Evolutionary conservation across 35 echinoderm and acorn worm genomes (phyloP).

Genomic region (Strongylocentrotus purpuratus): DNA sequence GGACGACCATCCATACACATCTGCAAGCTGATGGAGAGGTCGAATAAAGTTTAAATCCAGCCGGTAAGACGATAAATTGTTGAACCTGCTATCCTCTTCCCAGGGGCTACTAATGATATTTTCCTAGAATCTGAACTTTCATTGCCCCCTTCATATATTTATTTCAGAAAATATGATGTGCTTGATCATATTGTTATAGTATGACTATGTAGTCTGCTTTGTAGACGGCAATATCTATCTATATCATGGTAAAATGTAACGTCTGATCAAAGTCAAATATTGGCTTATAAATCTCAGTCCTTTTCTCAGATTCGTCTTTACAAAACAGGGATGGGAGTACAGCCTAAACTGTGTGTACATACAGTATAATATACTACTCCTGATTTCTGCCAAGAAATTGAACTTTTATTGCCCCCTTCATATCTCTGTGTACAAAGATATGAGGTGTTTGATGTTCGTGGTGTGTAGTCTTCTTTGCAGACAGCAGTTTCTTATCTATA

Average conservation of each 20-base stretch:
- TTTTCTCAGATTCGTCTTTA: too few species aligned
- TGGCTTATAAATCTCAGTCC: too few species aligned
- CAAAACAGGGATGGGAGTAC: too few species aligned
- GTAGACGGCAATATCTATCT: background rate
- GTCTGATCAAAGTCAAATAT: too few species aligned
- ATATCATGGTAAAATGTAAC: background rate
- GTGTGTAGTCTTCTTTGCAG: background rate
- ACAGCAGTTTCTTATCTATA: too few species aligned
- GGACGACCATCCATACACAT: background rate
- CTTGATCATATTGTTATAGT: background rate
- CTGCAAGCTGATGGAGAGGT: background rate
- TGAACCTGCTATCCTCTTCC: background rate
- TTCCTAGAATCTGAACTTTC: background rate
- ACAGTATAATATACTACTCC: too few species aligned
- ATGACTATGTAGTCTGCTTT: background rate
- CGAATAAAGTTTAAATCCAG: background rate
- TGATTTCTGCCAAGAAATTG: background rate
- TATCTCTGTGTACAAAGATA: background rate
- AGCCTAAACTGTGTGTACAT: too few species aligned
- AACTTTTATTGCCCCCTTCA: background rate
- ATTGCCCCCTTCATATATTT: background rate
- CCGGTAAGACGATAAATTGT: background rate
- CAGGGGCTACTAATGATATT: background rate
- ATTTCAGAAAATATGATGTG: background rate
- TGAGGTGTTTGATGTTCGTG: background rate